Conservation (phyloP, 2,888 invertebrate species). For the Hermodice carunculata region DNA sequence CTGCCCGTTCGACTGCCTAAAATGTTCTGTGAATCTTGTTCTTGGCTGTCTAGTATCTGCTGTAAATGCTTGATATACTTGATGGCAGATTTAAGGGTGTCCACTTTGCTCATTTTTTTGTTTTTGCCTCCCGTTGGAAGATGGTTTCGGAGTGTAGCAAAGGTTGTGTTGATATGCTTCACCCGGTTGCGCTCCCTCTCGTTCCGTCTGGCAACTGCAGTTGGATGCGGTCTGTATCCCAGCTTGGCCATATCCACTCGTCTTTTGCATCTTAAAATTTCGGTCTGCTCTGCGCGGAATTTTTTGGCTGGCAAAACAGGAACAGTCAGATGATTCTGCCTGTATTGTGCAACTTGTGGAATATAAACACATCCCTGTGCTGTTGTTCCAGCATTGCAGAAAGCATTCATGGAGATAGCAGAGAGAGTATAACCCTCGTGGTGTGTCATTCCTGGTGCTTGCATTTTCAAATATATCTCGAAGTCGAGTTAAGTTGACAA, state of each 20-base stretch:
- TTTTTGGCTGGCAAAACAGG: slow-evolving; percentile 7
- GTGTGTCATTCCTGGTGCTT: too few relatives aligned
- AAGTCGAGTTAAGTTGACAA: too few relatives aligned
- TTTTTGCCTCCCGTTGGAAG: slow-evolving; percentile 13
- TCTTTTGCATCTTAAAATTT: slow-evolving; percentile 8
- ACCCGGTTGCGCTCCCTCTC: slow-evolving; percentile 18
- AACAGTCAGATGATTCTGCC: too few relatives aligned
- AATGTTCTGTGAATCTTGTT: too few relatives aligned
- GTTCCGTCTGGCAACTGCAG: slow-evolving; percentile 12
- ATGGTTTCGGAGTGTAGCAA: slow-evolving; percentile 13
- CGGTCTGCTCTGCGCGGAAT: background rate
- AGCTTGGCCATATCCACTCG: slow-evolving; percentile 8
- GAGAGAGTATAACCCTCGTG: too few relatives aligned
- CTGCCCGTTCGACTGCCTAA: too few relatives aligned
- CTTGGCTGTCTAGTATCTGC: slow-evolving; percentile 16
- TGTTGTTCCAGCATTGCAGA: too few relatives aligned
- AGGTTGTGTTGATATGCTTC: slow-evolving; percentile 18
- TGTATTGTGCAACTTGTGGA: too few relatives aligned
- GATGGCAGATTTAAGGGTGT: slow-evolving; percentile 10
- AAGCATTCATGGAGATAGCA: too few relatives aligned
- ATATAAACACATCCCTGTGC: too few relatives aligned
- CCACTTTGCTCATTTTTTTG: slow-evolving; percentile 23
- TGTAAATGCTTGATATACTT: slow-evolving; percentile 18
- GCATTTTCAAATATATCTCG: too few relatives aligned
- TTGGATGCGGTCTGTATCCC: slow-evolving; percentile 12